Evolutionary conservation across 2,888 invertebrate genomes (phyloP).

Genomic region (Cheilosia variabilis): DNA sequence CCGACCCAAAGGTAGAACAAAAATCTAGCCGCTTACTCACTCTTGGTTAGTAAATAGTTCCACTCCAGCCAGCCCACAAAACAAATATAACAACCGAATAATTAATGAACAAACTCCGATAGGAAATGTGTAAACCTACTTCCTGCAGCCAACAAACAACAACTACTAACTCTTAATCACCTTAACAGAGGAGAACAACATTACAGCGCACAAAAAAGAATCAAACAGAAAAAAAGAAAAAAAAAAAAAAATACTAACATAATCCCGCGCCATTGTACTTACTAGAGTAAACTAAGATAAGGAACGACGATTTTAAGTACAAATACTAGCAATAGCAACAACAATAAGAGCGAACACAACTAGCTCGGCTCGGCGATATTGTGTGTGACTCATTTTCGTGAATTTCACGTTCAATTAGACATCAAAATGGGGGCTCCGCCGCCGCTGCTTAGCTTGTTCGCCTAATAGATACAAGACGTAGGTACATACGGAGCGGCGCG

Average conservation of each 20-base stretch:
- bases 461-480: slow-evolving; percentile 55
- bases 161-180: slow-evolving; percentile 59
- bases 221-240: slow-evolving; percentile 26
- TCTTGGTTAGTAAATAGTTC: slow-evolving; percentile 59
- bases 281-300: slow-evolving; percentile 73
- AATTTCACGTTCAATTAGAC: slow-evolving; percentile 72
- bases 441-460: slow-evolving; percentile 42
- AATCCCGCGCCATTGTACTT: slow-evolving; percentile 69
- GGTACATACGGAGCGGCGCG: slow-evolving; percentile 45
- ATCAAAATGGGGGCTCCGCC: slow-evolving; percentile 61
- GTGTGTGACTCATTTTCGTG: slow-evolving; percentile 72
- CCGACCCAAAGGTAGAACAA: background rate
- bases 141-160: slow-evolving; percentile 63
- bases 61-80: slow-evolving; percentile 36
- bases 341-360: slow-evolving; percentile 35
- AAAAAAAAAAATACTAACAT: slow-evolving; percentile 57
- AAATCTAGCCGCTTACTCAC: slow-evolving; percentile 61
- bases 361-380: slow-evolving; percentile 44
- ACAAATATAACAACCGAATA: slow-evolving; percentile 61
- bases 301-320: slow-evolving; percentile 66
- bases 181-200: slow-evolving; percentile 49
- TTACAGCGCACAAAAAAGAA: slow-evolving; percentile 32
- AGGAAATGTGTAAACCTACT: slow-evolving; percentile 69
- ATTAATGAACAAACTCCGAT: slow-evolving; percentile 71
- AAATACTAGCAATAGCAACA: slow-evolving; percentile 63